Percentiles rank a stretch among this genome's conserved stretches.
These are phyloP conservation scores for Sorex araneus DNA, from an alignment of 2,113 vertebrate species.

Conservation along the genomic window DNA sequence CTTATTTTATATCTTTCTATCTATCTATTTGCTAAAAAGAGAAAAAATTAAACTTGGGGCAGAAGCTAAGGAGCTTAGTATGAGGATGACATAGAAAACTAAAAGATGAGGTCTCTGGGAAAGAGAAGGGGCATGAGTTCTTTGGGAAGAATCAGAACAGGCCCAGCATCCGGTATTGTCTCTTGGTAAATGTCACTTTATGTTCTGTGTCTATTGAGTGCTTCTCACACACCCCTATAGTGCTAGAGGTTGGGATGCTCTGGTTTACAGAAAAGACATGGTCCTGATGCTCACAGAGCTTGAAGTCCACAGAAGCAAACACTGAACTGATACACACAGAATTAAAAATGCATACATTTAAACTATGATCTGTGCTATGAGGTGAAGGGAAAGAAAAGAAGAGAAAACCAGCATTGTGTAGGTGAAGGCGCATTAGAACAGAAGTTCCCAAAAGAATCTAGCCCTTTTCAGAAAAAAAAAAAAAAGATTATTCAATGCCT, in stretches of 20 bases:
- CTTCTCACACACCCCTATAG: background rate
- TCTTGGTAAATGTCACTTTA: background rate
- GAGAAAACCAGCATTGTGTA: background rate
- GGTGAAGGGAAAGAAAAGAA: slow-evolving; percentile 38
- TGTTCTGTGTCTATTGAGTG: background rate
- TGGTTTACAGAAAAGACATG: background rate
- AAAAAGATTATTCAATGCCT: no score
- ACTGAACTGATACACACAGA: background rate
- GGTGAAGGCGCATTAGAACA: background rate
- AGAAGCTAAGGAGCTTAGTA: background rate
- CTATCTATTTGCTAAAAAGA: background rate
- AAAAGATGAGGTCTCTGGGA: background rate
- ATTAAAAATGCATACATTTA: background rate
- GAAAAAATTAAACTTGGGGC: background rate
- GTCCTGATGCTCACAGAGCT: background rate
- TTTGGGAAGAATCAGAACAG: background rate
- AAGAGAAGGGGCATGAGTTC: background rate
- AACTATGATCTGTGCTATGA: background rate
- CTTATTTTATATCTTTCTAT: background rate
- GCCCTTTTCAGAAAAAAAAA: no score
- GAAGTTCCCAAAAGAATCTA: no score
- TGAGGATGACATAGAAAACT: background rate
- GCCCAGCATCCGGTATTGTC: background rate
- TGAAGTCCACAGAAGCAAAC: background rate
- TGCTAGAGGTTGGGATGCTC: background rate